Conservation (phyloP, 2,888 invertebrate genomes). For the Drosophila limbata region DNA sequence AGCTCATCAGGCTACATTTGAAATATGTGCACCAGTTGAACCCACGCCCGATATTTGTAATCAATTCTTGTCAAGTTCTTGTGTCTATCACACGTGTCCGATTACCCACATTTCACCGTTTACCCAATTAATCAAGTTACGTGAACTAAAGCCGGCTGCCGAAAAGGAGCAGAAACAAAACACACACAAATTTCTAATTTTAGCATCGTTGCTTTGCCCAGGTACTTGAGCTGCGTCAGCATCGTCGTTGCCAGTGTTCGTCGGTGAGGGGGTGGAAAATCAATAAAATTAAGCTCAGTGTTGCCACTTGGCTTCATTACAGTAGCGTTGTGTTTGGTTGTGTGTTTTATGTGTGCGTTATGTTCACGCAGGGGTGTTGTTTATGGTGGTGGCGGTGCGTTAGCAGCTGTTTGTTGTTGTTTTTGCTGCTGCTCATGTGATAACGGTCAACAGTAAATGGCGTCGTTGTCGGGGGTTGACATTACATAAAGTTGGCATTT, state of each 20-base stretch:
- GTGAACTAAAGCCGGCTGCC: slow-evolving; percentile 49
- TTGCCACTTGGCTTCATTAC: slow-evolving; percentile 59
- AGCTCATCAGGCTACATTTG: neutral
- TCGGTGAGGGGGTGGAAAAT: slow-evolving; percentile 62
- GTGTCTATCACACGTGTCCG: slow-evolving; percentile 53
- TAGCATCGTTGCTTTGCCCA: slow-evolving; percentile 46
- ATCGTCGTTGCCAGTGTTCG: slow-evolving; percentile 11
- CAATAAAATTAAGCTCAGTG: slow-evolving; percentile 74
- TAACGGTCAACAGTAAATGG: slow-evolving; percentile 64
- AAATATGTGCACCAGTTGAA: slow-evolving; percentile 10
- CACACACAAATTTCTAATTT: slow-evolving; percentile 59
- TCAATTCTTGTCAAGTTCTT: slow-evolving; percentile 53
- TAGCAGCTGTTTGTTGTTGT: slow-evolving; percentile 64
- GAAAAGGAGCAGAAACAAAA: neutral
- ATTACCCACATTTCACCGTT: slow-evolving; percentile 39
- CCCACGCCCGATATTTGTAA: slow-evolving; percentile 36
- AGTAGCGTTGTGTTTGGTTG: slow-evolving; percentile 5
- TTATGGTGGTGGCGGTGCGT: slow-evolving; percentile 43
- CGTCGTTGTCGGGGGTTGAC: slow-evolving; percentile 44
- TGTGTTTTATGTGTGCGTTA: slow-evolving; percentile 30
- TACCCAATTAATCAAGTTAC: slow-evolving; percentile 58
- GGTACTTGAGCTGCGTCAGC: slow-evolving; percentile 41
- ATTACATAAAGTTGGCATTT: slow-evolving; percentile 64
- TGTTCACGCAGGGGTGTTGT: slow-evolving; percentile 35
- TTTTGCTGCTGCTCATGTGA: slow-evolving; percentile 50